Conservation (phyloP, 2,113 vertebrate species). For the Hydrolagus affinis region DNA sequence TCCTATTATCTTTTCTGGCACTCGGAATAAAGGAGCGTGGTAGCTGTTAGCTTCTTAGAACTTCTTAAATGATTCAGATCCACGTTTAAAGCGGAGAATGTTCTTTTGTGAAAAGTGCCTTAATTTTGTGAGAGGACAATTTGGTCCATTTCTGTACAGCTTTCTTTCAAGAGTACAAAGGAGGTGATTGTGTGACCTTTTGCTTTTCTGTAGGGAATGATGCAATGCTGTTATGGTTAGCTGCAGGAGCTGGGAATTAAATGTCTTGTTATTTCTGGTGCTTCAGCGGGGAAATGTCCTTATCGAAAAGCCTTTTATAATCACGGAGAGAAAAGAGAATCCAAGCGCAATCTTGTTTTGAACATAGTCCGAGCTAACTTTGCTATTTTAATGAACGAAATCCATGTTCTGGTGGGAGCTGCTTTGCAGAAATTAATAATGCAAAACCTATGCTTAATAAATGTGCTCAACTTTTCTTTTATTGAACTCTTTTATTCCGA, state of each 20-base stretch:
- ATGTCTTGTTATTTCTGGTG: not conserved
- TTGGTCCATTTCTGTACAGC: not conserved
- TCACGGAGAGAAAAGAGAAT: not conserved
- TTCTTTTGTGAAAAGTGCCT: not conserved
- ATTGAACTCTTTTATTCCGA: not conserved
- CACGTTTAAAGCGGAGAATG: slow-evolving; percentile 4
- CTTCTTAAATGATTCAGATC: slow-evolving; percentile 15
- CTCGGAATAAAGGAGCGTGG: not conserved
- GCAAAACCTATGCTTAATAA: not conserved
- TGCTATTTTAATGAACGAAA: not conserved
- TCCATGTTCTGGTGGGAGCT: not conserved
- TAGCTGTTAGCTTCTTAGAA: slow-evolving; percentile 4
- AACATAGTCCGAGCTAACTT: not conserved
- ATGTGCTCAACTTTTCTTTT: not conserved
- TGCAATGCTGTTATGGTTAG: not conserved
- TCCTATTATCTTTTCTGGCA: not conserved
- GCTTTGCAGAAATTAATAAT: not conserved
- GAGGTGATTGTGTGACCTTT: slow-evolving; percentile 2
- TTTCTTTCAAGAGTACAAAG: not conserved
- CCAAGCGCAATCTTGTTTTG: not conserved
- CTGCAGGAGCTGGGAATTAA: not conserved
- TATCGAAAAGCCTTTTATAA: not conserved
- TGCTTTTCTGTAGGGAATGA: not conserved
- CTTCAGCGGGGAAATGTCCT: not conserved
- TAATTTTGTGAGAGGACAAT: slow-evolving; percentile 21